Evolutionary conservation across 1,140 invertebrate genomes (phyloP).

Genomic region (Bursaphelenchus mucronatus): DNA sequence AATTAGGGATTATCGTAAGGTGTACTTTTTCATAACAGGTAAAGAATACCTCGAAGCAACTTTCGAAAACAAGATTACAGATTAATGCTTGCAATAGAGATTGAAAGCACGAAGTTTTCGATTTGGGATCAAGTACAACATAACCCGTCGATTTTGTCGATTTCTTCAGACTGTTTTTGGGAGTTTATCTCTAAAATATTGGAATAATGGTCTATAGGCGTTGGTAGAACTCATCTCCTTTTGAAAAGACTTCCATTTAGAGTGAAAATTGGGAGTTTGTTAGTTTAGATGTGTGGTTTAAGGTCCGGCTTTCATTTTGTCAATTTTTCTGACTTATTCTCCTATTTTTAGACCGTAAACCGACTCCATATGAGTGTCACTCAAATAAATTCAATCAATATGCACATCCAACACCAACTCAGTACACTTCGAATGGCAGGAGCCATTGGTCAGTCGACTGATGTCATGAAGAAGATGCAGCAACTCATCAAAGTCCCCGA

Average conservation of each 20-base stretch:
- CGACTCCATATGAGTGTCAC: conserved; percentile 92
- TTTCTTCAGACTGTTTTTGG: too few relatives aligned
- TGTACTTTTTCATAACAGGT: not conserved
- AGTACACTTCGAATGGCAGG: conserved; percentile 84
- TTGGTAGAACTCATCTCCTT: not conserved
- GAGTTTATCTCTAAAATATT: not conserved
- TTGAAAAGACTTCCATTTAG: not conserved
- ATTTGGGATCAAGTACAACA: not conserved
- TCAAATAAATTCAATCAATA: conserved; percentile 90
- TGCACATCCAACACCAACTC: conserved; percentile 97
- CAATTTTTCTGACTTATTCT: not conserved
- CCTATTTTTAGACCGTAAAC: conserved; percentile 64
- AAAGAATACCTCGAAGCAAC: not conserved
- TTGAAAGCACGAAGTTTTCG: not conserved
- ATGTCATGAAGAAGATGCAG: conserved; percentile 97
- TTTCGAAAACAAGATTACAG: conserved; percentile 1
- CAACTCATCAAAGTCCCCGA: conserved; percentile 71
- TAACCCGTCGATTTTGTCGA: too few relatives aligned
- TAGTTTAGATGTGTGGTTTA: not conserved
- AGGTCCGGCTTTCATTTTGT: not conserved
- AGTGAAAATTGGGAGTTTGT: not conserved
- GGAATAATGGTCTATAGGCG: not conserved
- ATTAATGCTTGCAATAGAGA: not conserved
- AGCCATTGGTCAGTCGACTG: conserved; percentile 82
- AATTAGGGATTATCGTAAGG: conserved; percentile 14